phyloP scores from a whole-genome alignment of 2,888 invertebrate species.

The Cinara cedri region DNA sequence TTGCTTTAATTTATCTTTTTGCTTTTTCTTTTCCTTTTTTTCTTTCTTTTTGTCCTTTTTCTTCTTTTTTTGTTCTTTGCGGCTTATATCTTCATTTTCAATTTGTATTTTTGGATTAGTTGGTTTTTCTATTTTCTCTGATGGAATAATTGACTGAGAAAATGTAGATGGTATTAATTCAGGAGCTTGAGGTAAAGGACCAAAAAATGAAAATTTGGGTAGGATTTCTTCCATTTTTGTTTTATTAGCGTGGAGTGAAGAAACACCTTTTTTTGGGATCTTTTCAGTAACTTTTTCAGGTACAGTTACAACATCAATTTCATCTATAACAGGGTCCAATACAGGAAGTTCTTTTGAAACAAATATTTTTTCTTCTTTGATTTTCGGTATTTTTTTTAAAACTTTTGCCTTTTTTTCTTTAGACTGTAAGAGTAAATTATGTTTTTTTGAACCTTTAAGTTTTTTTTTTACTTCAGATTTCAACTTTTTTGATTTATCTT shows the following conservation, averaged over 20 bases:
- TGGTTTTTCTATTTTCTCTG: slow-evolving; percentile 4
- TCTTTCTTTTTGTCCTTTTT: slow-evolving; percentile 42
- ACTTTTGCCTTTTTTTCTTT: slow-evolving; percentile 24
- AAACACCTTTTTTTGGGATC: slow-evolving; percentile 5
- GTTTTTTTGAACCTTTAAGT: slow-evolving; percentile 19
- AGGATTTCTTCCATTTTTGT: slow-evolving; percentile 39
- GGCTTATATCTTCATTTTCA: slow-evolving; percentile 31
- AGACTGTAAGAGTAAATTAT: neutral
- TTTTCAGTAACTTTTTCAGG: slow-evolving; percentile 6
- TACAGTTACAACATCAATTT: slow-evolving; percentile 32
- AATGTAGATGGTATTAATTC: slow-evolving; percentile 47
- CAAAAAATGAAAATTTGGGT: slow-evolving; percentile 53
- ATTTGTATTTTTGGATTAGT: slow-evolving; percentile 19
- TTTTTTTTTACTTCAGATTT: slow-evolving; percentile 19
- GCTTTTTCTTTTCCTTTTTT: slow-evolving; percentile 33
- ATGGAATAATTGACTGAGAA: slow-evolving; percentile 10
- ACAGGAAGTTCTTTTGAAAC: too few relatives aligned
- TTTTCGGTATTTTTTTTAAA: slow-evolving; percentile 19
- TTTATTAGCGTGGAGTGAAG: slow-evolving; percentile 1
- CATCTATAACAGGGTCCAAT: slow-evolving; percentile 4
- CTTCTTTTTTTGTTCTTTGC: slow-evolving; percentile 40
- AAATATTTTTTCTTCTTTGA: slow-evolving; percentile 14
- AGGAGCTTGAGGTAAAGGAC: slow-evolving; percentile 36
- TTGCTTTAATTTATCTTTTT: neutral
- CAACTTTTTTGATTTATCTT: slow-evolving; percentile 38